These are phyloP conservation scores for Herminia tarsipennalis DNA, from an alignment of 2,888 invertebrate genomes.

Conservation along the genomic window DNA sequence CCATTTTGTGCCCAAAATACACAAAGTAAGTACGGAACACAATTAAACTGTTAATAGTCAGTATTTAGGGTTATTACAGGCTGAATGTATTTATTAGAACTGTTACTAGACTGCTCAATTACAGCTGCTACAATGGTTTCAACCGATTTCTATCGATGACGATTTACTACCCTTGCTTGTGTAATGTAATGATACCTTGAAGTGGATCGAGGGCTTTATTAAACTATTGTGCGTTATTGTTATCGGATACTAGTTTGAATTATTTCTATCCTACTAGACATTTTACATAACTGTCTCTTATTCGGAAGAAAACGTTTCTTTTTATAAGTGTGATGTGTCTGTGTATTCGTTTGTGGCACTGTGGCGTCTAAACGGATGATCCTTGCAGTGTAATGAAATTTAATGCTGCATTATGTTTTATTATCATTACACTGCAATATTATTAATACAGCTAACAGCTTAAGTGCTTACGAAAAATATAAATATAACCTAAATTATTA, in stretches of 20 bases:
- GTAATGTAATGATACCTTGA: slow-evolving; percentile 40
- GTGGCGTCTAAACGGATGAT: too few species aligned
- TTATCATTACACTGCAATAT: too few species aligned
- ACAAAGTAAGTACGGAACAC: slow-evolving; percentile 29
- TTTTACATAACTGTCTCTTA: too few species aligned
- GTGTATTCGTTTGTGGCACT: too few species aligned
- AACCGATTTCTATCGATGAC: slow-evolving; percentile 45
- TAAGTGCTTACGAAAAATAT: too few species aligned
- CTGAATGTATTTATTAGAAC: slow-evolving; percentile 36
- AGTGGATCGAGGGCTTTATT: slow-evolving; percentile 28
- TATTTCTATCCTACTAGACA: slow-evolving; percentile 2
- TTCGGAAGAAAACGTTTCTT: too few species aligned
- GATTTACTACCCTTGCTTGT: slow-evolving; percentile 36
- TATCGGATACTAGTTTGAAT: slow-evolving; percentile 4
- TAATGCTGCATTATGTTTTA: too few species aligned
- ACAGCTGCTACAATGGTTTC: slow-evolving; percentile 25
- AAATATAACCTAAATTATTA: too few species aligned
- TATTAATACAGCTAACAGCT: too few species aligned
- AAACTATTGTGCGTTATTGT: neutral
- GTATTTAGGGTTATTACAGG: slow-evolving; percentile 41
- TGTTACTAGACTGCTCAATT: slow-evolving; percentile 41
- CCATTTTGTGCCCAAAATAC: too few species aligned
- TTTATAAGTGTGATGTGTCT: too few species aligned
- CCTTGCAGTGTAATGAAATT: too few species aligned
- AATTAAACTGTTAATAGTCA: slow-evolving; percentile 31